Base-by-base conservation (phyloP, 2,113 vertebrate species). In the Acanthochromis polyacanthus region DNA sequence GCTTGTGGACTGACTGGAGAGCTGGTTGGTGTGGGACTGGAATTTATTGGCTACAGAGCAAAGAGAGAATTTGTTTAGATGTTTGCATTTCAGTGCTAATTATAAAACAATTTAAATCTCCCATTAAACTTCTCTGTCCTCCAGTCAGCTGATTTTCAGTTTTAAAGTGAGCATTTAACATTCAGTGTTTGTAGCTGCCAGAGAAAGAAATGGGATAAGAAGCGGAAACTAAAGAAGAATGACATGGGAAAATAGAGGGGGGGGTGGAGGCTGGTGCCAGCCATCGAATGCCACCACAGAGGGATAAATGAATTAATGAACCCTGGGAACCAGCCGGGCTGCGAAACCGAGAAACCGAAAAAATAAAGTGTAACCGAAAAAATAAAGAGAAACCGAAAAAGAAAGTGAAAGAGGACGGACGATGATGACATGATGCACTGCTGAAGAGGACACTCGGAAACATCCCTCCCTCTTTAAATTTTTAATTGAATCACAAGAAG, bases 401-500 rank as follows among this genome's bases (percentile, higher is more conserved):
- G 20, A 80, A 71, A 56, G 40, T 9, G 71, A 75, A 77, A 82
- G 32, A 67, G 20, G 19, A 6, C 17, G 15, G 45, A 58, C n/a
- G 8, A 36, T 7, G 7, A 10, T 36, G 12, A 15, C 14, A 15
- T 43, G 40, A 43, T 43, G 40, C 6, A 43, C 40, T 43, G 14
- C 12, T 4, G 43, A 25, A 36, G 40, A 62, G 16, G 20, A 63
- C 19, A 52, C 51, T 9, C 8, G 7, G 58, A 82, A 59, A 58
- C 68, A 38, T 57, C 76, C 50, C 12, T 51, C 69, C 38, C 57
- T 0, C 36, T 52, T 71, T 19, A 57, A 30, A 45, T 55, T 58
- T 71, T 12, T 63, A 78, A 86, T 84, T 30, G 11, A 82, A 86
- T 89, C 73, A 50, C 64, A 25, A 20, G 65, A 55, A 15, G 72